Evolutionary conservation across 2,113 vertebrate species (phyloP).

Genomic region (Sebastes fasciatus): DNA sequence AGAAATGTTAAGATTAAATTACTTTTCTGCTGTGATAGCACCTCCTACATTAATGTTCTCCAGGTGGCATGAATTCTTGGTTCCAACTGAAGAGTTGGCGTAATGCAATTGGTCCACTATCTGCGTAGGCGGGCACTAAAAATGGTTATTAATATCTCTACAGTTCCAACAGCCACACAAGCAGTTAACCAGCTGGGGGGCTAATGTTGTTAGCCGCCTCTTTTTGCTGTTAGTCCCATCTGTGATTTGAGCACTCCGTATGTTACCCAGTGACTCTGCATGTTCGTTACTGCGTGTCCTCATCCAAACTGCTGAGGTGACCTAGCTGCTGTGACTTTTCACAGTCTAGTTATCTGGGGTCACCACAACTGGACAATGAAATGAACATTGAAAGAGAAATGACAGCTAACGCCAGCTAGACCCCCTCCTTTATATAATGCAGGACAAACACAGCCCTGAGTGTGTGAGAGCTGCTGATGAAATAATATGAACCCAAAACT

Average conservation of each 20-base stretch:
- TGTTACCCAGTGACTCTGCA: neutral
- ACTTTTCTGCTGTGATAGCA: neutral
- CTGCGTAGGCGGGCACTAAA: slow-evolving; percentile 15
- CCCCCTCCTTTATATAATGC: too few relatives aligned
- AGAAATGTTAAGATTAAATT: neutral
- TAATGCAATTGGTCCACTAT: slow-evolving; percentile 3
- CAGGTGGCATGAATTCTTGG: neutral
- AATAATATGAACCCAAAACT: neutral
- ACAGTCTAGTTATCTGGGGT: neutral
- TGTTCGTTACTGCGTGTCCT: neutral
- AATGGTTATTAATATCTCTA: neutral
- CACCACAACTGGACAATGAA: neutral
- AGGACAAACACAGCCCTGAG: too few relatives aligned
- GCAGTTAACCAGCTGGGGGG: neutral
- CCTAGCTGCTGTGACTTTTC: too few relatives aligned
- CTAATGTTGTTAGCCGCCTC: neutral
- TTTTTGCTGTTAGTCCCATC: neutral
- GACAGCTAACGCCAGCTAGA: neutral
- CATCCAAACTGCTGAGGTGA: neutral
- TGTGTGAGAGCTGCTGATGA: neutral
- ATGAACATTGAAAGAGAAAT: neutral
- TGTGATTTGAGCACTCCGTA: neutral
- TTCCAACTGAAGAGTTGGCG: neutral
- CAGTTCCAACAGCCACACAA: slow-evolving; percentile 2
- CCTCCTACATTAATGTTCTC: neutral